Base-by-base conservation (phyloP, 2,113 vertebrate species). In the Girardinichthys multiradiatus region DNA sequence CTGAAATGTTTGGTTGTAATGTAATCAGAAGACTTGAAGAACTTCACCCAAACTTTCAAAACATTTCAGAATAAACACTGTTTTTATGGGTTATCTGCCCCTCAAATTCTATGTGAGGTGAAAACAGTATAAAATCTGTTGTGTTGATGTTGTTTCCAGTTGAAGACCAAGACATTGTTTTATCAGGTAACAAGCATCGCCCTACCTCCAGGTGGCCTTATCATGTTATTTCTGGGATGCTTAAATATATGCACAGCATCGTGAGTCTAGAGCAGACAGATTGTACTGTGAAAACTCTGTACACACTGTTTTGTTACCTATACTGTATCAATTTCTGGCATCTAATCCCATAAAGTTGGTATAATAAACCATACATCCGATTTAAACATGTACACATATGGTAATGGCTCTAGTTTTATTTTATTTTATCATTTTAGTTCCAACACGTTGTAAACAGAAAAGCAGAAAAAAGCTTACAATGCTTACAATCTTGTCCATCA, bases 151-250 rank as follows among this genome's bases (percentile, higher is more conserved):
- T 45, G 59, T 48, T 54, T 72, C 31, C 45, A 30, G 31, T 21
- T 71, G 72, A 68, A 57, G 64, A 67, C 68, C 63, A 51, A 57
- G 39, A 73, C 68, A 35, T 30, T 64, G 2, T 80, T 60, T 70
- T 29, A 48, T 65, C 63, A 30, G 17, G 63, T 64, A 64, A 75
- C 24, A 26, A 65, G 77, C 33, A 24, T 48, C 75, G 72, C 62
- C 57, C 64, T 77, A 62, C 64, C 61, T 69, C 48, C 63, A 66
- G 26, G 67, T 71, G 30, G 1, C 65, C 69, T 42, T 64, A 33
- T 64, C 63, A 45, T 57, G 39, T 66, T 35, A 64, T 63, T 73
- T 33, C 24, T 26, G 37, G 26, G n/a, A 59, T 57, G 6, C 1
- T 9, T 3, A 58, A 64, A 63, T 62, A 63, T 33, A 70, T 71